These are phyloP conservation scores for Sinotaia quadrata DNA, from an alignment of 2,888 invertebrate genomes.

Conservation along the genomic window DNA sequence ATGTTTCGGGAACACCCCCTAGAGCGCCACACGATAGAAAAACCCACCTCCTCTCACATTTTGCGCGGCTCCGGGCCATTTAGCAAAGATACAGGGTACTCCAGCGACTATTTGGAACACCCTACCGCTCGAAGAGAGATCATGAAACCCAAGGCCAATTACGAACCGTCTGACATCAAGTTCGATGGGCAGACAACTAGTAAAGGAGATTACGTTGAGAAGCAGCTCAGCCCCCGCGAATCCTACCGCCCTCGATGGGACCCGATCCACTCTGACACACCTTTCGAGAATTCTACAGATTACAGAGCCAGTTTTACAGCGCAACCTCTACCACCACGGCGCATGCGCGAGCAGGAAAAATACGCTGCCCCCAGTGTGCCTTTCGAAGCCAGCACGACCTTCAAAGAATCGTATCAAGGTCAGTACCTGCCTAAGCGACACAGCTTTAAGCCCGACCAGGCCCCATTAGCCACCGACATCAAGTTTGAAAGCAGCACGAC, in stretches of 20 bases:
- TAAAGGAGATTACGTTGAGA: constrained; percentile 44
- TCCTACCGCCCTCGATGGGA: constrained; percentile 32
- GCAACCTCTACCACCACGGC: constrained; percentile 49
- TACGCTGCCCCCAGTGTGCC: constrained; percentile 52
- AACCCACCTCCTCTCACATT: constrained; percentile 34
- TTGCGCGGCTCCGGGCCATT: constrained; percentile 34
- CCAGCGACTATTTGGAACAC: constrained; percentile 18
- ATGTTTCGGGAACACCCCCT: constrained; percentile 26
- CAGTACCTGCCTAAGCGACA: constrained; percentile 31
- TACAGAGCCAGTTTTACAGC: constrained; percentile 34
- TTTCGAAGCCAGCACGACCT: constrained; percentile 56
- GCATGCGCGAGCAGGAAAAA: constrained; percentile 40
- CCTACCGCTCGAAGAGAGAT: constrained; percentile 10
- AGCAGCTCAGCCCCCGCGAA: constrained; percentile 25
- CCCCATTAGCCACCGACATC: constrained; percentile 50
- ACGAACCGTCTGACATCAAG: constrained; percentile 56
- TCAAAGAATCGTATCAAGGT: constrained; percentile 46
- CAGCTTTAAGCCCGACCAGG: constrained; percentile 53
- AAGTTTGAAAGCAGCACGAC: constrained; percentile 64
- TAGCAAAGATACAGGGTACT: constrained; percentile 27
- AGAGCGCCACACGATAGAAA: constrained; percentile 14
- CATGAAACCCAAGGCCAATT: constrained; percentile 37
- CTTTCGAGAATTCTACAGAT: constrained; percentile 26
- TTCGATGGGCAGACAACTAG: constrained; percentile 68
- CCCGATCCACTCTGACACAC: constrained; percentile 45